Base-by-base conservation (phyloP, 1,140 invertebrate genomes). In the Bombus soroeensis region DNA sequence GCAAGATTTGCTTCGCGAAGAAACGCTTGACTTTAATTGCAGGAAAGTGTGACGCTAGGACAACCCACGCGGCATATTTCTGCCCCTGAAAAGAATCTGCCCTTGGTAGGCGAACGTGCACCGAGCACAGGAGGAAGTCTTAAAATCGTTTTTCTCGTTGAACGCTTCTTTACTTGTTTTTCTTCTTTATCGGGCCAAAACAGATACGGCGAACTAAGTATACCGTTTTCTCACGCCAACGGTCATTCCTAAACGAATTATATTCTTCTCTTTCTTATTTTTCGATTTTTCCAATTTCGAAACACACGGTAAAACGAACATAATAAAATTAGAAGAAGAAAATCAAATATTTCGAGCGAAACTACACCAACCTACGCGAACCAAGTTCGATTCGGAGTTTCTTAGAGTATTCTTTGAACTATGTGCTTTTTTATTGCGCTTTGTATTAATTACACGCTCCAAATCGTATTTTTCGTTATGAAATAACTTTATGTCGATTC, bases 1-100 rank as follows among this genome's bases (percentile, higher is more conserved):
- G 47, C 47, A 22, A 53, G 47, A 53, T 53, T 53, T 22, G 18
- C 47, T 53, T 53, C 1, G 47, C 47, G 47, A 2, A 22, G 18
- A 18, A 53, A 53, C 47, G 47, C 6, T 53, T 22, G 18, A 22
- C 68, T 88, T 78, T 82, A 78, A 81, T 83, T 70, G 74, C 80
- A 62, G 80, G 47, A 37, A 37, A 86, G 68, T 9, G 68, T 15
- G 34, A 34, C 4, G 10, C 22, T 28, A 2, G 25, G 12, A 39
- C 37, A 9, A 62, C 59, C 28, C 28, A 2, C 6, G 32, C 37
- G 18, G 10, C 18, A 1, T 70, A 70, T 39, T 39, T 70, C 22
- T 28, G 22, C 4, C 34, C 22, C 22, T 32, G 34, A 39, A 25
- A 37, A 81, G n/a, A 53, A 81, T 72, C 41, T 43, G 59, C 70